Percentiles rank a stretch among this genome's conserved stretches.
Conservation (phyloP, 2,113 vertebrate genomes). For the Tragelaphus strepsiceros region DNA sequence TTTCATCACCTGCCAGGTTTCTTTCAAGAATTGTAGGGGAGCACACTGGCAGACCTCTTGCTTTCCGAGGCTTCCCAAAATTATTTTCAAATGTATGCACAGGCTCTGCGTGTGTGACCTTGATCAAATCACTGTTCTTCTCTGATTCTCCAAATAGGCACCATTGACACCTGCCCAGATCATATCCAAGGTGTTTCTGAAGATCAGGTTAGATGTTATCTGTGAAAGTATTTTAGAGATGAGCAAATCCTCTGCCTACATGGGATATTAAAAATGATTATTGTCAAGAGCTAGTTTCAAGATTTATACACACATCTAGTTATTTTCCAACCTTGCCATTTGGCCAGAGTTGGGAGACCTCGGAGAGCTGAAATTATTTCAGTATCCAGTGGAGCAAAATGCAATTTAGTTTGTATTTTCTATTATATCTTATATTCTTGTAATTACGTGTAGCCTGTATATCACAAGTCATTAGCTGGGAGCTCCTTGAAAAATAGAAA, state of each 20-base stretch:
- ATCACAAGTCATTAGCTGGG: conserved; percentile 52
- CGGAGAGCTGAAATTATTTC: conserved; percentile 30
- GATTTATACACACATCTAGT: neutral
- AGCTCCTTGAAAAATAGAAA: conserved; percentile 62
- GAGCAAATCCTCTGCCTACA: neutral
- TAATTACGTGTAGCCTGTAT: conserved; percentile 5
- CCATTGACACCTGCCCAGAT: neutral
- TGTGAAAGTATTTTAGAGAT: neutral
- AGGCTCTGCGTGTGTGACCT: neutral
- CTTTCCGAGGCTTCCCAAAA: neutral
- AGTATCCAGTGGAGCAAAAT: conserved; percentile 53
- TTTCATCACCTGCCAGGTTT: neutral
- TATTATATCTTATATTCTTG: neutral
- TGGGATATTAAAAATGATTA: neutral
- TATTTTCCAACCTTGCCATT: neutral
- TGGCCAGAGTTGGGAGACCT: neutral
- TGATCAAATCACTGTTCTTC: neutral
- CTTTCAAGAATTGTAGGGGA: neutral
- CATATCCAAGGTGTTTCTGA: neutral
- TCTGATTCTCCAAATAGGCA: neutral
- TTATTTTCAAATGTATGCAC: neutral
- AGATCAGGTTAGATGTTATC: neutral
- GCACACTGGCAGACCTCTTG: neutral
- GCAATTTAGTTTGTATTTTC: conserved; percentile 55
- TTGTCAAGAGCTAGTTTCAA: neutral